Evolutionary conservation across 2,888 invertebrate species (phyloP), one percentile per base, ranked within the genome.

Genomic region (Stenoptilia bipunctidactyla): DNA sequence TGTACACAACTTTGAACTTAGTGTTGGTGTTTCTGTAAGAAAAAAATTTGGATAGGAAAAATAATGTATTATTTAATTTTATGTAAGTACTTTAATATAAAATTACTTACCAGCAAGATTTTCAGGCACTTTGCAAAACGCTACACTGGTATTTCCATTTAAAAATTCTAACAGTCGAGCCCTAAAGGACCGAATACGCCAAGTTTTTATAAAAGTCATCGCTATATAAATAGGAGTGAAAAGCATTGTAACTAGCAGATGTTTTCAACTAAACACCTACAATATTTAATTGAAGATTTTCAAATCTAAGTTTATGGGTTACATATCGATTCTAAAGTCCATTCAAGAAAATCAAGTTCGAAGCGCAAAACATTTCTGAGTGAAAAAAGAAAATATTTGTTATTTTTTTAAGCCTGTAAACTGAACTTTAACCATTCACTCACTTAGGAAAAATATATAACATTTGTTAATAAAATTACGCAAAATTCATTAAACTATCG

Each of bases 151-250:
- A 42, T 87, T 86, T 39, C 86, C 86, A 39, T 71, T 79, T 37
- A 88, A 60, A 50, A 87, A 87, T 53, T 87, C 87, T 27, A 87
- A 85, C 37, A 94, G 85, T 54, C 91, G 90, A 55, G 87, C 86
- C 57, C 88, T 87, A 46, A 93, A 86, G 15, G 89, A 87, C 39
- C 89, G 87, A 47, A 93, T 86, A 40, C 92, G 86, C 90, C 92
- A 92, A 62, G 92, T 90, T 72, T 93, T 93, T 52, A 93, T 76
- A 69, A 92, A 89, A 46, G 94, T 94, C 59, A 93, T 91, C 60
- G 92, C 90, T 79, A 92, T 90, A 69, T 94, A 94, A 72, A 91
- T 92, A 39, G 94, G 76, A 30, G 94, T 93, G 56, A 94, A 86
- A 66, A 94, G 73, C 91, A 92, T 92, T 48, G 45, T 77, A 46